Percentiles rank a stretch among this genome's conserved stretches.
Evolutionary conservation across 2,888 invertebrate species (phyloP).

Genomic region (Drepanosiphum platanoidis): DNA sequence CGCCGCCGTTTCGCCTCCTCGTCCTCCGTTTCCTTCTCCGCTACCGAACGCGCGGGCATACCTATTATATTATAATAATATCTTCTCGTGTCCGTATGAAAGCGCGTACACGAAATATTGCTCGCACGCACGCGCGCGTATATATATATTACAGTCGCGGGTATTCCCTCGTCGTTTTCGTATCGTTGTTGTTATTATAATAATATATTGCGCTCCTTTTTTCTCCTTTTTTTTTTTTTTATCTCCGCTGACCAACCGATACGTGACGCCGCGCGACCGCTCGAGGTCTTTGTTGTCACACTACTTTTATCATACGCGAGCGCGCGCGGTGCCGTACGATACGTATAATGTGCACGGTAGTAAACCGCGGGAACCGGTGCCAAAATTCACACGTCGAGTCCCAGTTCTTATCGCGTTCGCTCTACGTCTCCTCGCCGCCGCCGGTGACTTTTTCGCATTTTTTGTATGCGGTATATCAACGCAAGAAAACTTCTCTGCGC

Average conservation of each 20-base stretch:
- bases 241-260: constrained; percentile 8
- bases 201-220: neutral
- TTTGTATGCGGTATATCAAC: too few relatives aligned
- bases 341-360: neutral
- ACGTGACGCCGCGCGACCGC: neutral
- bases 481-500: too few relatives aligned
- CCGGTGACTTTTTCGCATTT: too few relatives aligned
- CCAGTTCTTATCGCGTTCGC: neutral
- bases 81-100: neutral
- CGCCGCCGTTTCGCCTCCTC: neutral
- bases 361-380: neutral
- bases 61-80: neutral
- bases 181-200: constrained; percentile 17
- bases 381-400: constrained; percentile 8
- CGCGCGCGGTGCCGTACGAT: neutral
- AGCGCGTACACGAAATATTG: neutral
- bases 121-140: too few relatives aligned
- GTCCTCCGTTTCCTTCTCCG: neutral
- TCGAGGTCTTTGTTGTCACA: neutral
- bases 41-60: neutral
- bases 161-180: neutral
- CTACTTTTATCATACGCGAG: constrained; percentile 29
- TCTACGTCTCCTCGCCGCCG: too few relatives aligned
- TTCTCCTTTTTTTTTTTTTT: constrained; percentile 2
- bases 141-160: too few relatives aligned